Evolutionary conservation across 2,797 vertebrate species (phyloP).

Genomic region (Epinephelus malabaricus): DNA sequence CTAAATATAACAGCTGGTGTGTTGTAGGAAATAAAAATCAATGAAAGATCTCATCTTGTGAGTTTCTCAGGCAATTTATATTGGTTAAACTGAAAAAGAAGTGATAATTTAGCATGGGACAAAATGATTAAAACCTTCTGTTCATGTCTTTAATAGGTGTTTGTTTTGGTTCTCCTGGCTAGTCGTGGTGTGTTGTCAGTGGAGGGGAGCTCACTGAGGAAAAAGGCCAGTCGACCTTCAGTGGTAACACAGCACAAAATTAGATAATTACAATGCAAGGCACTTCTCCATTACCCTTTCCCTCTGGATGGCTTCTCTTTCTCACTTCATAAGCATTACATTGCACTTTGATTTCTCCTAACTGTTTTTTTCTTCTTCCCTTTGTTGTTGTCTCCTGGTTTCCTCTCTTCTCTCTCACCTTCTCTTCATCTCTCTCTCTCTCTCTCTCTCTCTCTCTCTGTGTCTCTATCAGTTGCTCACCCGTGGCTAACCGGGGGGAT

Average conservation of each 20-base stretch:
- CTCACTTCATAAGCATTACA: slow-evolving; percentile 40
- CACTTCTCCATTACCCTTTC: slow-evolving; percentile 25
- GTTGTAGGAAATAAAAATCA: neutral
- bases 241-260: slow-evolving; percentile 57
- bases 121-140: neutral
- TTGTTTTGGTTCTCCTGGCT: slow-evolving; percentile 28
- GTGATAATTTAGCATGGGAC: too few relatives aligned
- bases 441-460: neutral
- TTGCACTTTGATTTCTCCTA: slow-evolving; percentile 32
- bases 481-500: slow-evolving; percentile 51
- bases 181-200: slow-evolving; percentile 20
- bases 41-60: neutral
- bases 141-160: slow-evolving; percentile 1
- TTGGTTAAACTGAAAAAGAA: too few relatives aligned
- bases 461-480: slow-evolving; percentile 48
- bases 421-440: neutral
- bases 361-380: neutral
- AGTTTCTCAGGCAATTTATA: neutral
- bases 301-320: slow-evolving; percentile 30
- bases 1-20: neutral
- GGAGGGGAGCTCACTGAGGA: slow-evolving; percentile 32
- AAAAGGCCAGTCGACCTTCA: slow-evolving; percentile 65
- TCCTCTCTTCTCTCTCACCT: neutral
- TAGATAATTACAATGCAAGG: slow-evolving; percentile 66
- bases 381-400: slow-evolving; percentile 25